Evolutionary conservation across 2,113 vertebrate genomes (phyloP).

Genomic region (Notiomystis cincta): DNA sequence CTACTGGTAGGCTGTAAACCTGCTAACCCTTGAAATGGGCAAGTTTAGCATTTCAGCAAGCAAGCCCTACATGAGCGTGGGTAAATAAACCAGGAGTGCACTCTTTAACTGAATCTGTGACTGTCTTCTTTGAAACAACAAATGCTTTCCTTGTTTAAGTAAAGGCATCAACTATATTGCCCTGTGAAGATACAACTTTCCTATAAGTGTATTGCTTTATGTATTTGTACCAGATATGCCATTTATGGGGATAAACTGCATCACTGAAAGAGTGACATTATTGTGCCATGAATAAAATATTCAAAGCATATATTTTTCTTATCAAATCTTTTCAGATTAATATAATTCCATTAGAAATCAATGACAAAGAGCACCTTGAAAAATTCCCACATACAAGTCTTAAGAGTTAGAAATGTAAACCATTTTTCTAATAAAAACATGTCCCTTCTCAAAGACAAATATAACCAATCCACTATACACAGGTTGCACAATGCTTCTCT

Average conservation of each 20-base stretch:
- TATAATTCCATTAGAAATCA: neutral
- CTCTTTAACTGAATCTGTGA: neutral
- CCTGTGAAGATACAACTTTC: neutral
- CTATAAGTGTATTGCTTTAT: neutral
- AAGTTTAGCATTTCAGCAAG: neutral
- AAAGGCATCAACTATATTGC: neutral
- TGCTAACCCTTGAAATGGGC: neutral
- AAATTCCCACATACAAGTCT: neutral
- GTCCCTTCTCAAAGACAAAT: neutral
- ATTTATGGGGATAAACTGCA: neutral
- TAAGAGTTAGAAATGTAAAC: neutral
- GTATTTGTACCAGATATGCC: neutral
- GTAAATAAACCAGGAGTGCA: neutral
- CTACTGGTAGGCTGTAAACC: neutral
- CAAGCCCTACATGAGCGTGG: neutral
- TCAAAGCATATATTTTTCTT: neutral
- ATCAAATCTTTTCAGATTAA: neutral
- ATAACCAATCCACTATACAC: neutral
- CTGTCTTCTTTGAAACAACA: neutral
- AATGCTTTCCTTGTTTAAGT: neutral
- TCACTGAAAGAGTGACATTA: neutral
- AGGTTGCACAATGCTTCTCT: neutral
- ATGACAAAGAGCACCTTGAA: neutral
- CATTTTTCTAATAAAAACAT: neutral
- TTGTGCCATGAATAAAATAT: neutral